Base-by-base conservation (phyloP, 2,888 invertebrate species). In the Imbricaverruca yamaguchii region DNA sequence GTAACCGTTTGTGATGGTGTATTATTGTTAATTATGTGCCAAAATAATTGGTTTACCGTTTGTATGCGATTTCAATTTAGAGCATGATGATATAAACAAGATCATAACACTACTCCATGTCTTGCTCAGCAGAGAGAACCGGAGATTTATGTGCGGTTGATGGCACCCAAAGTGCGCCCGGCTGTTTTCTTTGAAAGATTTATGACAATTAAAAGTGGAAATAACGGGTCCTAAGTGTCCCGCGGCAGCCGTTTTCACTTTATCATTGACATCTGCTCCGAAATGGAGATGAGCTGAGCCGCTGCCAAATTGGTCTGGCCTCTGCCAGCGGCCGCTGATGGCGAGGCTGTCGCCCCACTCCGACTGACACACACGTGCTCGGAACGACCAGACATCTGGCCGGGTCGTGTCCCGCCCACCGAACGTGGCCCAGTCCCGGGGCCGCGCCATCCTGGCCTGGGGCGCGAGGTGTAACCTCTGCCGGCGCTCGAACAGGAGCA, bases 21-120 rank as follows among this genome's bases (percentile, higher is more conserved):
- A 74, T 74, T 74, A 74, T 74, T 74, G 74, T 74, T 74, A 74
- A 53, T 74, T 74, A 74, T 74, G 74, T 74, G 74, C 74, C 74
- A 74, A 74, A 74, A 74, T 53, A 53, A 74, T 74, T 74, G 74
- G 74, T 74, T 74, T 74, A 74, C 74, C 74, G 74, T 74, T 74
- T 74, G 74, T 74, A 74, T 74, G 53, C 74, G 53, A 74, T 74
- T 74, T 74, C 74, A 74, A 74, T 23, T 7, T 74, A 74, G 74
- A 53, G 53, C 74, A 25, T 74, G 74, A 74, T 13, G 74, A 74
- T 74, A 74, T 74, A 74, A 74, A 74, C 74, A 74, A 74, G 74
- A 53, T 53, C 53, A 74, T 74, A 74, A 74, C 74, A 74, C 74
- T 13, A 39, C 53, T 18, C 53, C 74, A 13, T 25, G 67, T 67